Evolutionary conservation across 1,140 invertebrate genomes (phyloP).

Genomic region (Helicoverpa zea): DNA sequence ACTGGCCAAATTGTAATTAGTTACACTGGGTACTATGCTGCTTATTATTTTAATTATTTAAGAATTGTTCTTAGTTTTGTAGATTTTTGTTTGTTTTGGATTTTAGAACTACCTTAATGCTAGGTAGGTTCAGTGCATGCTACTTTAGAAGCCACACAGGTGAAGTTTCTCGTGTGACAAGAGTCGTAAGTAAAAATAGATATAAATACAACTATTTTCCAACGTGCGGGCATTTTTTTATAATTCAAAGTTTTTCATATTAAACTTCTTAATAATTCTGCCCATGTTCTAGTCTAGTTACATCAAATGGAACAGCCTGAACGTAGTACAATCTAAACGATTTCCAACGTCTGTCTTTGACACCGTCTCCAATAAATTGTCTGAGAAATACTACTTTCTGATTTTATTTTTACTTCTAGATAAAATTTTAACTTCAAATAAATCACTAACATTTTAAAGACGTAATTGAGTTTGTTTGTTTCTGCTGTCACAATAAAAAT

Average conservation of each 20-base stretch:
- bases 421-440: conserved; percentile 19
- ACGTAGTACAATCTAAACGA: conserved; percentile 19
- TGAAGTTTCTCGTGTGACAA: too few species aligned
- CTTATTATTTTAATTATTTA: conserved; percentile 19
- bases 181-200: too few species aligned
- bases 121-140: too few species aligned
- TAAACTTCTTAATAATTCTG: not conserved
- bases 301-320: conserved; percentile 1
- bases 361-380: conserved; percentile 31
- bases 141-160: too few species aligned
- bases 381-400: conserved; percentile 21
- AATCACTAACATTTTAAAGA: not conserved
- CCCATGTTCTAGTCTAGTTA: not conserved
- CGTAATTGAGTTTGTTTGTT: not conserved
- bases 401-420: conserved; percentile 18
- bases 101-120: not conserved
- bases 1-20: conserved; percentile 37
- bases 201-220: too few species aligned
- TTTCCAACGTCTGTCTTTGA: conserved; percentile 23
- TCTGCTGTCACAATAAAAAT: too few species aligned
- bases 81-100: not conserved
- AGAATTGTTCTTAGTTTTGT: not conserved
- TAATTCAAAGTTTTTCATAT: too few species aligned
- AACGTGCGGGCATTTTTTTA: too few species aligned
- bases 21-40: conserved; percentile 9